Evolutionary conservation across 53 echinoderm and acorn worm genomes (phyloP).

Genomic region (Antedon mediterranea): DNA sequence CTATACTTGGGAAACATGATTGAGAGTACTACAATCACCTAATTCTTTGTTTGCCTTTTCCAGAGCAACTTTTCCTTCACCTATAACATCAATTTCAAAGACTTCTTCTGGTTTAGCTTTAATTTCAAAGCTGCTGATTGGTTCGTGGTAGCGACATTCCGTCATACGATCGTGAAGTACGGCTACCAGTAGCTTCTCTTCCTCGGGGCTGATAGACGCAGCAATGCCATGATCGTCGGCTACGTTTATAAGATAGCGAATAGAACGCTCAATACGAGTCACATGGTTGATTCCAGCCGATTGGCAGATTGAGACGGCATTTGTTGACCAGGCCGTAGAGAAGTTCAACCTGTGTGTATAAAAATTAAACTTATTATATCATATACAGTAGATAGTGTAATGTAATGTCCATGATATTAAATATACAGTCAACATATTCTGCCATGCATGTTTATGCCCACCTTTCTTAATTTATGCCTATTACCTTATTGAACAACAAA

Average conservation of each 20-base stretch:
- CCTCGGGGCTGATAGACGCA: slow-evolving; percentile 18
- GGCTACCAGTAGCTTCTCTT: slow-evolving; percentile 31
- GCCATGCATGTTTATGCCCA: too few relatives aligned
- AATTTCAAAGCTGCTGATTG: slow-evolving; percentile 61
- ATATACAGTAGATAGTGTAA: too few relatives aligned
- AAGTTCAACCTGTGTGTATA: slow-evolving; percentile 61
- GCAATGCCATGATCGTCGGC: slow-evolving; percentile 10
- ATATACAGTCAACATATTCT: too few relatives aligned
- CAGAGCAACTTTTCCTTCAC: slow-evolving; percentile 49
- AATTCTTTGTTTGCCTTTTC: slow-evolving; percentile 85
- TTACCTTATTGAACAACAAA: too few relatives aligned
- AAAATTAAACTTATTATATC: not conserved
- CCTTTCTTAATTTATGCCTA: too few relatives aligned
- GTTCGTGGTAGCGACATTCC: slow-evolving; percentile 63
- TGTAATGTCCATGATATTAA: too few relatives aligned
- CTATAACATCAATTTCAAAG: slow-evolving; percentile 69
- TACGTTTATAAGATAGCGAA: slow-evolving; percentile 39
- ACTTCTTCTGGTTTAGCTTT: slow-evolving; percentile 55
- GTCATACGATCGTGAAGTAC: slow-evolving; percentile 88
- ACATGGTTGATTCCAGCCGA: slow-evolving; percentile 61
- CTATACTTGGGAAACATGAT: too few relatives aligned
- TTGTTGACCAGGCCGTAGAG: slow-evolving; percentile 97
- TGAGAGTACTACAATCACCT: too few relatives aligned
- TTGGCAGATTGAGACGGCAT: slow-evolving; percentile 93
- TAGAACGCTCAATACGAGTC: too few relatives aligned